Evolutionary conservation across 2,797 vertebrate genomes (phyloP).

Genomic region (Acanthurus leucopareius): DNA sequence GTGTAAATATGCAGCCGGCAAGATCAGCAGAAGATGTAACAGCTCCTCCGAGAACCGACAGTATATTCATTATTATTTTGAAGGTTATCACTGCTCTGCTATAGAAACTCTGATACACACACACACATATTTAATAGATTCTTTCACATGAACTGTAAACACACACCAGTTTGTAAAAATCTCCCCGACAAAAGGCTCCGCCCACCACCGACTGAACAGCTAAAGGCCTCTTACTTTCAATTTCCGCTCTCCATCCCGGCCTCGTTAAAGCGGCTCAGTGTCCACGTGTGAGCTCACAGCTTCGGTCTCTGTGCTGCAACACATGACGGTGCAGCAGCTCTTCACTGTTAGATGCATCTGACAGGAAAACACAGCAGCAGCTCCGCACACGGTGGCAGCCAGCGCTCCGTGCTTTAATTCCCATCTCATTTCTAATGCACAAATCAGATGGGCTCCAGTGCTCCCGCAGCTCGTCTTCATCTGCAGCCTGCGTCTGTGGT

Average conservation of each 20-base stretch:
- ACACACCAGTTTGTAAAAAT: slow-evolving; percentile 22
- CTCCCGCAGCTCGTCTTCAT: slow-evolving; percentile 59
- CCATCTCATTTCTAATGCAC: slow-evolving; percentile 64
- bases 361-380: slow-evolving; percentile 56
- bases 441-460: slow-evolving; percentile 65
- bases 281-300: slow-evolving; percentile 15
- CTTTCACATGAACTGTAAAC: background rate
- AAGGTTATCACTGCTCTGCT: slow-evolving; percentile 38
- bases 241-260: background rate
- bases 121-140: slow-evolving; percentile 6
- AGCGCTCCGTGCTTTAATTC: slow-evolving; percentile 60
- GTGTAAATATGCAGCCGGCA: slow-evolving; percentile 41
- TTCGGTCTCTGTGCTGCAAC: background rate
- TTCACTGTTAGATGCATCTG: slow-evolving; percentile 42
- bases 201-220: background rate
- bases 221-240: slow-evolving; percentile 17
- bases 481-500: slow-evolving; percentile 50
- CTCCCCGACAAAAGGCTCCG: slow-evolving; percentile 11
- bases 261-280: slow-evolving; percentile 6
- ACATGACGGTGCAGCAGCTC: slow-evolving; percentile 27
- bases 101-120: slow-evolving; percentile 7
- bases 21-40: slow-evolving; percentile 45
- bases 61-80: slow-evolving; percentile 46
- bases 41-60: slow-evolving; percentile 34
- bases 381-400: slow-evolving; percentile 27